Evolutionary conservation across 2,113 vertebrate genomes (phyloP), one percentile per base, ranked within the genome.

Genomic region (Porphyrio hochstetteri): DNA sequence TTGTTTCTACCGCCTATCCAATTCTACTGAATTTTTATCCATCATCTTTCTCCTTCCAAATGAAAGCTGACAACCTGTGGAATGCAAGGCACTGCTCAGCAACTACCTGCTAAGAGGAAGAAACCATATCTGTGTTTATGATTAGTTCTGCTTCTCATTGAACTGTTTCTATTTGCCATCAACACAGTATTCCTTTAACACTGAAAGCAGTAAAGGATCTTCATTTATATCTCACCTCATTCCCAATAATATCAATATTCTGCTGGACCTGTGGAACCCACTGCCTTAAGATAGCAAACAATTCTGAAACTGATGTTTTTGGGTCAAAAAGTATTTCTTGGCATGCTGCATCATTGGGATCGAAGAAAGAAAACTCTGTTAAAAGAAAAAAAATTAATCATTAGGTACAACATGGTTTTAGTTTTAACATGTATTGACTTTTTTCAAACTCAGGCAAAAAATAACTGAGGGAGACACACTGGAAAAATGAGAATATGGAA

Each of bases 261-360:
- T 99, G 99, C 98, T 99, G 99, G 72, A 99, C 99, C 95, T 99
- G 99, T 31, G 99, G 99, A 87, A 99, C 99, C 99, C 99, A 99
- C 67, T 99, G 99, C 79, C 99, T 98, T 94, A 99, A 98, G 82
- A 99, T 98, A 44, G 99, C 99, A 92, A 99, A 99, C 93, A 99
- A 98, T 97, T 99, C 99, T 7, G 99, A 98, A 70, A 99, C 98
- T 21, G 99, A 99, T 65, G 99, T 99, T 96, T 97, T 97, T 23
- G 99, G 99, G 93, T 99, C 97, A 38, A 98, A 97, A 91, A 99
- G 98, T 93, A 99, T 98, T 95, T 98, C 98, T 84, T 98, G 98
- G 95, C 99, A 99, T 42, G 99, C 98, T 6, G 98, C 98, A 90
- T 99, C 99, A 82, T 98, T 98, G 20, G 99, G 99, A 97, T 99